Base-by-base conservation (phyloP, 2,888 invertebrate species). In the Eupithecia insigniata region DNA sequence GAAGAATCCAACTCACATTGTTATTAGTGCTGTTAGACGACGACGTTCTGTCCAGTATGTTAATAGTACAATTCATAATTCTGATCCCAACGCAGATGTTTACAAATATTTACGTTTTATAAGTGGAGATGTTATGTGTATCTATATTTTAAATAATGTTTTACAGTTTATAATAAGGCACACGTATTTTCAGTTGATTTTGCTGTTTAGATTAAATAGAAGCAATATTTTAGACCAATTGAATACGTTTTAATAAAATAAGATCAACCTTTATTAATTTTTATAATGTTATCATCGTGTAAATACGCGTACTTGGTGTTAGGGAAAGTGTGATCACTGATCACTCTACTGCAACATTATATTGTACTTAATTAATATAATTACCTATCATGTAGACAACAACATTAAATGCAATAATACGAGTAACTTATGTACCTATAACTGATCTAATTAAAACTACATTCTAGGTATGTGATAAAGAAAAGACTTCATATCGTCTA, bases 41-140 rank as follows among this genome's bases (percentile, higher is more conserved):
- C 92, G 92, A 89, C 83, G 85, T 88, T 90, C 90, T 90, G 91
- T 92, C 92, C 92, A 91, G 79, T 90, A 88, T 88, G 85, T 78
- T 75, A 76, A 75, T 78, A 79, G 76, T 73, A 75, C 76, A 74
- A 79, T 71, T 78, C 65, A 87, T 87, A 84, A 71, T 74, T 69
- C 67, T 67, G 71, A 64, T 67, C 64, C 65, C 66, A 58, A 64
- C 55, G 61, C 62, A 62, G 71, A 39, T 58, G 18, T 71, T 66
- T 69, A 74, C 70, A 80, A 75, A 81, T 81, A 80, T 84, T 73
- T 85, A 86, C 84, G 81, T 78, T 78, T 76, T 81, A 85, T 87
- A 83, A 83, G 86, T 84, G 81, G 81, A 87, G 79, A 87, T 87
- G 83, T 86, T 88, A 79, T 77, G 79, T 84, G 79, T 73, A 77